phyloP scores from a whole-genome alignment of 2,888 invertebrate species.

The Campopleginae sp. region DNA sequence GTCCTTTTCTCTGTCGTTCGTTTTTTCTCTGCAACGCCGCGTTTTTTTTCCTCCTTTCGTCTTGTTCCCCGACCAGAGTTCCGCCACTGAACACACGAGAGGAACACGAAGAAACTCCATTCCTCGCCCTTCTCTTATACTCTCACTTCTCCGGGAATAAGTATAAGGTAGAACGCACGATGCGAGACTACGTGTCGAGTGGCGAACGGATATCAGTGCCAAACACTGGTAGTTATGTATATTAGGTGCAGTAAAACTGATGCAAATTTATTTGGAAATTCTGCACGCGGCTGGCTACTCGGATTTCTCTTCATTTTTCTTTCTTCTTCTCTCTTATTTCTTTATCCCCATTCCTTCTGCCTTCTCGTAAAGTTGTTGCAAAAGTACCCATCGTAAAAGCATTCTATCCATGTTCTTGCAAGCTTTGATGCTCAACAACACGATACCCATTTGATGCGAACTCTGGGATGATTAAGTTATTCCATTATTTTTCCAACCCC shows the following conservation, averaged over 20 bases:
- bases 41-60: slow-evolving; percentile 13
- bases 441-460: slow-evolving; percentile 40
- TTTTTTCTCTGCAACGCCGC: neutral
- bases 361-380: slow-evolving; percentile 79
- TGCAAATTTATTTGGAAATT: slow-evolving; percentile 83
- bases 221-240: slow-evolving; percentile 82
- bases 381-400: slow-evolving; percentile 82
- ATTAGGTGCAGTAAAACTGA: slow-evolving; percentile 81
- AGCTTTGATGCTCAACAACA: slow-evolving; percentile 53
- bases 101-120: neutral
- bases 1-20: neutral
- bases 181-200: slow-evolving; percentile 19
- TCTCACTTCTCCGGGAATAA: slow-evolving; percentile 30
- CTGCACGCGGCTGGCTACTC: slow-evolving; percentile 66
- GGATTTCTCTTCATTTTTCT: slow-evolving; percentile 36
- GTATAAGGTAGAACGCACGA: slow-evolving; percentile 42
- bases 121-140: slow-evolving; percentile 17
- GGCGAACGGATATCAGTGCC: slow-evolving; percentile 78
- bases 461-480: slow-evolving; percentile 55
- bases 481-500: slow-evolving; percentile 50
- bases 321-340: neutral
- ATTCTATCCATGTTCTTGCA: slow-evolving; percentile 74
- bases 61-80: slow-evolving; percentile 38
- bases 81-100: slow-evolving; percentile 24
- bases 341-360: slow-evolving; percentile 17